These are phyloP conservation scores for Sipha flava DNA, from an alignment of 1,140 invertebrate genomes.

Conservation along the genomic window DNA sequence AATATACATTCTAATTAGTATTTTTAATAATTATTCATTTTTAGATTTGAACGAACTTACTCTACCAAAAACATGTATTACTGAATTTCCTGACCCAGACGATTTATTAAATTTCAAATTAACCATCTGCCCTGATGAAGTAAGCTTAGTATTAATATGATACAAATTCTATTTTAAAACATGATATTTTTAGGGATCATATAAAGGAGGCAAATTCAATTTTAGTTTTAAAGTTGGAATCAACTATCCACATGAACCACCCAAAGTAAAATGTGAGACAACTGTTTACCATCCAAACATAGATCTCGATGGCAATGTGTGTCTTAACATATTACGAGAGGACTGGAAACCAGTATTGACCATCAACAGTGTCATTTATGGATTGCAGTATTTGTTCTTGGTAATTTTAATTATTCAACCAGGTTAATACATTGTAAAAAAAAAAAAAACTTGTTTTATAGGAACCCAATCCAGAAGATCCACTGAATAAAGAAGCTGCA, in stretches of 20 bases:
- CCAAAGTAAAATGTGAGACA: constrained; percentile 91
- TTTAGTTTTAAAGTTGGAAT: constrained; percentile 97
- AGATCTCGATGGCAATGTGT: constrained; percentile 90
- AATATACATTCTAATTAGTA: too few relatives aligned
- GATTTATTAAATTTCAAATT: constrained; percentile 94
- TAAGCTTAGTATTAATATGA: too few relatives aligned
- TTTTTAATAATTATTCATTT: constrained; percentile 38
- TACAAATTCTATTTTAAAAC: too few relatives aligned
- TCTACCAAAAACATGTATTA: constrained; percentile 91
- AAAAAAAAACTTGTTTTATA: constrained; percentile 43
- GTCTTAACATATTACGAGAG: constrained; percentile 89
- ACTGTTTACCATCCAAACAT: constrained; percentile 93
- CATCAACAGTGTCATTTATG: constrained; percentile 96
- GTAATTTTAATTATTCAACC: constrained; percentile 50
- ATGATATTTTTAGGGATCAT: constrained; percentile 77
- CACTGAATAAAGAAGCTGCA: constrained; percentile 97
- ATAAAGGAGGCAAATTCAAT: constrained; percentile 83
- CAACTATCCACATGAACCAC: constrained; percentile 93
- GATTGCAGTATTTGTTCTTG: constrained; percentile 93
- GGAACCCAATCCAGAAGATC: constrained; percentile 98
- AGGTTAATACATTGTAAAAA: not conserved
- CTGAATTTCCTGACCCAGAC: constrained; percentile 93
- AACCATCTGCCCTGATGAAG: constrained; percentile 92
- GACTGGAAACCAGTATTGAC: constrained; percentile 99
- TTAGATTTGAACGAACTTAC: constrained; percentile 95